Evolutionary conservation across 2,888 invertebrate species (phyloP).

Genomic region (Azorinus chamasolen): DNA sequence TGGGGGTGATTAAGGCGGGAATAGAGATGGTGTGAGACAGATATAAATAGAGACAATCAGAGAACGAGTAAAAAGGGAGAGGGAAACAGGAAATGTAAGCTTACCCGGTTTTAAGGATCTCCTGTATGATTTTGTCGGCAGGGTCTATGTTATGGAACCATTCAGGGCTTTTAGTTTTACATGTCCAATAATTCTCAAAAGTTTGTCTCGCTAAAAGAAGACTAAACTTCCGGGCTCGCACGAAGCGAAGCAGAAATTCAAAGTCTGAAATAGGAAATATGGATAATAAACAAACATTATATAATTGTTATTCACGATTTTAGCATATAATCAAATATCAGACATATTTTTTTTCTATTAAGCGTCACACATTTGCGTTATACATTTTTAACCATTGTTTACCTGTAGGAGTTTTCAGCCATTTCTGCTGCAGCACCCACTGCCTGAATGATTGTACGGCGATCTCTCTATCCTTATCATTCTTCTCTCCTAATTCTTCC

Average conservation of each 20-base stretch:
- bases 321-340: no score
- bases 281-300: no score
- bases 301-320: no score
- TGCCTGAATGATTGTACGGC: constrained; percentile 52
- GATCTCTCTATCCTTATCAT: constrained; percentile 40
- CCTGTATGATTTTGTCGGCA: constrained; percentile 13
- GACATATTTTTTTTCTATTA: no score
- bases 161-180: constrained; percentile 18
- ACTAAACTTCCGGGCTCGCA: constrained; percentile 68
- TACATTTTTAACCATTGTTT: no score
- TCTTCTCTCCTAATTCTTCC: constrained; percentile 47
- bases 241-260: constrained; percentile 61
- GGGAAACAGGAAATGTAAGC: no score
- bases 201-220: constrained; percentile 61
- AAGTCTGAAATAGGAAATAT: constrained; percentile 49
- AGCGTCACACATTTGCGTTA: no score
- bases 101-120: constrained; percentile 30
- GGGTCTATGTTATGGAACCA: constrained; percentile 52
- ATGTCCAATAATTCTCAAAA: constrained; percentile 56
- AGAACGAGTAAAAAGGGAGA: no score
- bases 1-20: no score
- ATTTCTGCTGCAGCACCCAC: constrained; percentile 41
- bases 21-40: no score
- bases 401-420: constrained; percentile 49
- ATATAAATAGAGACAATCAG: no score